Conservation (phyloP, 2,113 vertebrate species). For the Etheostoma spectabile region DNA sequence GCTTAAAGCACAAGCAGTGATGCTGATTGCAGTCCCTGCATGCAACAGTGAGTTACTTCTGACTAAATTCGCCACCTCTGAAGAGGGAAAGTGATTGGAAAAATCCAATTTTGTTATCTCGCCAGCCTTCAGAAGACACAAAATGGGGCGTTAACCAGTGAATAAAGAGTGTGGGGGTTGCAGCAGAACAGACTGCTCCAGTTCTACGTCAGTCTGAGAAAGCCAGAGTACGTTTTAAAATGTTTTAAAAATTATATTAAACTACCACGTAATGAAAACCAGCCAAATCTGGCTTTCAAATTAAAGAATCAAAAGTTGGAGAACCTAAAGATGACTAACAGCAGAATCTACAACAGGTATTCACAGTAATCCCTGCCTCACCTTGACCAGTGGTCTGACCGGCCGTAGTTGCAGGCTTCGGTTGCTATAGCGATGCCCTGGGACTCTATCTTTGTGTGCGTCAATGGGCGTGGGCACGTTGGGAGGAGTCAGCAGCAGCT, state of each 20-base stretch:
- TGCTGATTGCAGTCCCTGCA: conserved; percentile 9
- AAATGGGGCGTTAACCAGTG: neutral
- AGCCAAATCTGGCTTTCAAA: neutral
- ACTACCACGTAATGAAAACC: neutral
- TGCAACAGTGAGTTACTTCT: conserved; percentile 32
- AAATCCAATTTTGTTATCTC: conserved; percentile 57
- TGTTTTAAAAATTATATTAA: neutral
- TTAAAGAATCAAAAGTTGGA: no score
- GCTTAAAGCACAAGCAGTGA: neutral
- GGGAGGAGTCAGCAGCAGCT: conserved; percentile 92
- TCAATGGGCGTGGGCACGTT: conserved; percentile 86
- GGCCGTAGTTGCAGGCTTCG: conserved; percentile 85
- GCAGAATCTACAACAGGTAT: no score
- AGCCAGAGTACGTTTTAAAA: neutral
- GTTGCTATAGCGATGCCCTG: conserved; percentile 82
- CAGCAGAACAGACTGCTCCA: neutral
- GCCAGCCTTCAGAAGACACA: conserved; percentile 38
- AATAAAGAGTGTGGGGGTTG: neutral
- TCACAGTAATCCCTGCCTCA: conserved; percentile 60
- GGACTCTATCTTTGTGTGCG: conserved; percentile 86
- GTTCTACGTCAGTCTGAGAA: neutral
- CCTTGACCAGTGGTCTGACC: conserved; percentile 88
- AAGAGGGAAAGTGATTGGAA: conserved; percentile 42
- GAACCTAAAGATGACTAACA: no score
- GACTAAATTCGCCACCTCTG: conserved; percentile 21